These are phyloP conservation scores for Perccottus glenii DNA, from an alignment of 2,113 vertebrate species.

Conservation along the genomic window DNA sequence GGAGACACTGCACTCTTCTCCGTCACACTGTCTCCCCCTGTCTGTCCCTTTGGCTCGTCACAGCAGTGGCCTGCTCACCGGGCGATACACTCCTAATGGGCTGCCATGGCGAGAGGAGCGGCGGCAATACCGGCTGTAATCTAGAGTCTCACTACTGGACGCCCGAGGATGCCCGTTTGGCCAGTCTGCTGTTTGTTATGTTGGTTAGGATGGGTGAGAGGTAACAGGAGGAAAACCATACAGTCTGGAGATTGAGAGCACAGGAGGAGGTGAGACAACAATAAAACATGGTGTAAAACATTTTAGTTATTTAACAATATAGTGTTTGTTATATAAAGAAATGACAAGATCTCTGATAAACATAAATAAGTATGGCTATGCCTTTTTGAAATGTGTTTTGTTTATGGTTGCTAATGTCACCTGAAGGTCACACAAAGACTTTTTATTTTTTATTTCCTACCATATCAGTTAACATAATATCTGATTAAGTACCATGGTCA, in stretches of 20 bases:
- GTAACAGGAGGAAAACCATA: constrained; percentile 29
- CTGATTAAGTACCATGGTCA: constrained; percentile 40
- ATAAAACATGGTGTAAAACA: too few species aligned
- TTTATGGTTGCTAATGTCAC: background rate
- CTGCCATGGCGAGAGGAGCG: constrained; percentile 51
- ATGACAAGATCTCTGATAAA: too few species aligned
- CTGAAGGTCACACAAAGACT: constrained; percentile 55
- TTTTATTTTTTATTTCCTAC: constrained; percentile 23
- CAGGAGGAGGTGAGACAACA: background rate
- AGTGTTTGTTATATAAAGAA: too few species aligned
- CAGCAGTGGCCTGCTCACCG: constrained; percentile 57
- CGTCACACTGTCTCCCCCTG: constrained; percentile 71
- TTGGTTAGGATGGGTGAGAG: constrained; percentile 26
- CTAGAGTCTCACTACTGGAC: constrained; percentile 54
- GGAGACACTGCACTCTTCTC: constrained; percentile 51
- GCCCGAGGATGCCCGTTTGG: constrained; percentile 49
- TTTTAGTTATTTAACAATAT: too few species aligned
- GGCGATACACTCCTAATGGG: constrained; percentile 50
- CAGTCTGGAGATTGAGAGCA: background rate
- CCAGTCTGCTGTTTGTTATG: constrained; percentile 41
- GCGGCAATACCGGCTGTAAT: constrained; percentile 46
- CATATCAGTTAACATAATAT: constrained; percentile 40
- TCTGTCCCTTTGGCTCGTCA: constrained; percentile 68
- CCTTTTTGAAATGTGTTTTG: background rate
- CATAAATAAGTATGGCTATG: too few species aligned